A percentile compares a stretch with the other conserved stretches of the same genome.
Conservation (phyloP, 2,113 vertebrate genomes). For the Stictonetta naevosa region DNA sequence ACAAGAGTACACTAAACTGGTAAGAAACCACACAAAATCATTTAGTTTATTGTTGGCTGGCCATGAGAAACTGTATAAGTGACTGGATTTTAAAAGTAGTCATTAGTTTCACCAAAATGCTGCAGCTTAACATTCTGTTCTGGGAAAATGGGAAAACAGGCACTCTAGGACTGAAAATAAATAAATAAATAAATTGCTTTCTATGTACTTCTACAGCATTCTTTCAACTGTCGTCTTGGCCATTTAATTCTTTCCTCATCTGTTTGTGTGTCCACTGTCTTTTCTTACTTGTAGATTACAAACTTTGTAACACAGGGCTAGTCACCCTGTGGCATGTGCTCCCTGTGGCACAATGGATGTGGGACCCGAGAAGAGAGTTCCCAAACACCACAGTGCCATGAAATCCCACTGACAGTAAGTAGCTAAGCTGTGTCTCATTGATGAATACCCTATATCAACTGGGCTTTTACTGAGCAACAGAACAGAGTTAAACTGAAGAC, state of each 20-base stretch:
- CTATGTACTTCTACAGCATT: not conserved
- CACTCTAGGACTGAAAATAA: not conserved
- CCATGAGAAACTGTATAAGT: not conserved
- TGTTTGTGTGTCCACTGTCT: not conserved
- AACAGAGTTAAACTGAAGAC: not conserved
- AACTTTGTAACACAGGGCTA: not conserved
- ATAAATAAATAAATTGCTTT: not conserved
- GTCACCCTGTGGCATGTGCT: not conserved
- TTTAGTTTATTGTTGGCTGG: not conserved
- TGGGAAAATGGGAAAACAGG: not conserved
- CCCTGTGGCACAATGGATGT: accelerated
- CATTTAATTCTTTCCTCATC: not conserved
- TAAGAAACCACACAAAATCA: not conserved
- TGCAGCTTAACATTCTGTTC: not conserved
- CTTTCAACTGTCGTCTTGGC: not conserved
- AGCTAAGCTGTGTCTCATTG: not conserved
- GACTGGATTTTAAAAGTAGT: not conserved
- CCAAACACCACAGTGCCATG: not conserved
- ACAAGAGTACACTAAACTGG: not conserved
- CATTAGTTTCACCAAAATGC: not conserved
- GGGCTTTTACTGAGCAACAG: not conserved
- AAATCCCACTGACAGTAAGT: not conserved
- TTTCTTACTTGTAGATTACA: not conserved
- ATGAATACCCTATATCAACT: not conserved
- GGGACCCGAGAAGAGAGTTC: not conserved